phyloP scores from a whole-genome alignment of 2,113 vertebrate species.

The Thermophis baileyi region DNA sequence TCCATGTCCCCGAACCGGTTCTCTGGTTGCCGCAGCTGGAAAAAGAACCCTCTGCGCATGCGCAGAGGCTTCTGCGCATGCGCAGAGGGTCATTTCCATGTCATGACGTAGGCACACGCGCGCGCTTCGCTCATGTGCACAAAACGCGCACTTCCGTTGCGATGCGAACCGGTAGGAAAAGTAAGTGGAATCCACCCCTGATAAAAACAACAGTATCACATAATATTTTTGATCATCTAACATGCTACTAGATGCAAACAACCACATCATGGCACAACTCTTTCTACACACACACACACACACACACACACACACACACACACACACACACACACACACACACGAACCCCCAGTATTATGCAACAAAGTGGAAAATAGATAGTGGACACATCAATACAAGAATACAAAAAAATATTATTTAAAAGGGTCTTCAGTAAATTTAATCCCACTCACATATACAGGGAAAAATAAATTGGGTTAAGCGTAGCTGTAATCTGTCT shows the following conservation, averaged over 20 bases:
- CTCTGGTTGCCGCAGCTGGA: no score
- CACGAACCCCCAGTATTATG: neutral
- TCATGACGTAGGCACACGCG: no score
- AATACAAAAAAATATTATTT: neutral
- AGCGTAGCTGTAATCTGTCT: neutral
- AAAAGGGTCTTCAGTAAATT: neutral
- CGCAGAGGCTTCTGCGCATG: no score
- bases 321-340: neutral
- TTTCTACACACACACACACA: neutral
- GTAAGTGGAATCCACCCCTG: no score
- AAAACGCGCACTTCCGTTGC: no score
- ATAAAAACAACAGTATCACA: neutral
- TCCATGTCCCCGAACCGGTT: no score
- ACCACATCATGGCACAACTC: neutral
- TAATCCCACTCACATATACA: neutral
- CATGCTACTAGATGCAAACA: neutral
- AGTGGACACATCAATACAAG: neutral
- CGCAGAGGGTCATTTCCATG: no score
- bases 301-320: neutral
- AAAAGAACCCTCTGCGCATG: no score
- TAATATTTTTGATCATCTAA: neutral
- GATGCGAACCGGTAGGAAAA: no score
- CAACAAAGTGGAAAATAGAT: neutral
- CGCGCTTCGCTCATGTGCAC: no score
- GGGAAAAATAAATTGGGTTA: neutral